A percentile compares a stretch with the other conserved stretches of the same genome.
Evolutionary conservation across 2,888 invertebrate species (phyloP).

Genomic region (Caenorhabditis sp.): DNA sequence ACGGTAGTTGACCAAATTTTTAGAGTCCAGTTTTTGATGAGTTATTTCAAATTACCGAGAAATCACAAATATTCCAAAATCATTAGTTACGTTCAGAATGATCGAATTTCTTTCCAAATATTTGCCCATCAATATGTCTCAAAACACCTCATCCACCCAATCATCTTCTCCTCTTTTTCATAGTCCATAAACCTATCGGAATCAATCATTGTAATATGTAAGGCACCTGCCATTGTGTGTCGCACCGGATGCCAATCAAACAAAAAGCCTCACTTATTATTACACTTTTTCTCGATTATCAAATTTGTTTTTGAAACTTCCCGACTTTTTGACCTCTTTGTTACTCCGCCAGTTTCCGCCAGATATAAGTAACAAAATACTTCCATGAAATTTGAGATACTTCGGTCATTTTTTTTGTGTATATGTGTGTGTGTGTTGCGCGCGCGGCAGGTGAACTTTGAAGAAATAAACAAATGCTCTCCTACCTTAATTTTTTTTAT

Average conservation of each 20-base stretch:
- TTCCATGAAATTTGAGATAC: not conserved
- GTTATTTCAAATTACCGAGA: no score
- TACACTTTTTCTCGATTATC: not conserved
- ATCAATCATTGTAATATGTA: slow-evolving; percentile 1
- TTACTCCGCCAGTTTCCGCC: not conserved
- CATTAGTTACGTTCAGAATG: not conserved
- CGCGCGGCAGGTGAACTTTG: not conserved
- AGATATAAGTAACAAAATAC: not conserved
- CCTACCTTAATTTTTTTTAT: not conserved
- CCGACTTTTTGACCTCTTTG: not conserved
- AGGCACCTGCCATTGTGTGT: not conserved
- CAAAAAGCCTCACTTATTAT: not conserved
- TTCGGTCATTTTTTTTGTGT: not conserved
- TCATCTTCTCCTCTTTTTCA: not conserved
- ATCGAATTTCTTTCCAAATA: not conserved
- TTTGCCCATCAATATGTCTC: not conserved
- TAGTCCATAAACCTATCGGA: not conserved
- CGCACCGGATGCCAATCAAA: not conserved
- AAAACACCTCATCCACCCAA: not conserved
- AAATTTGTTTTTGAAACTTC: not conserved
- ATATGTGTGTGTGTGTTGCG: not conserved
- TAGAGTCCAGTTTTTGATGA: no score
- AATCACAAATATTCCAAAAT: no score
- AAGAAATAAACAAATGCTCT: not conserved
- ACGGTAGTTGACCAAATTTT: no score